A percentile compares a stretch with the other conserved stretches of the same genome.
phyloP scores from a whole-genome alignment of 1,140 invertebrate genomes.

The Magallana gigas region DNA sequence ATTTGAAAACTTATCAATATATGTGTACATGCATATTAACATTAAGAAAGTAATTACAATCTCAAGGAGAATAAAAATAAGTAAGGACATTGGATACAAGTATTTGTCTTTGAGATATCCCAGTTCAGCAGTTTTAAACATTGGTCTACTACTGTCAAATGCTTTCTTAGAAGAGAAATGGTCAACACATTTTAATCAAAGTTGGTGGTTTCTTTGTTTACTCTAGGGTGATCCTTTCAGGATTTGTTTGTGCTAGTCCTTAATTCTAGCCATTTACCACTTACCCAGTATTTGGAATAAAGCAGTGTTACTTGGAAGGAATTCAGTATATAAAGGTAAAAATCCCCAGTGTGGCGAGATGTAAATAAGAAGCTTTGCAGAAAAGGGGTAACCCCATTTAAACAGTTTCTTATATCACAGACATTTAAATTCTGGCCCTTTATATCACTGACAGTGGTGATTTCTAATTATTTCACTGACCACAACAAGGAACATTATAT shows the following conservation, averaged over 20 bases:
- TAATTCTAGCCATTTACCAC: conserved; percentile 31
- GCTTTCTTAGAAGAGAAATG: conserved; percentile 6
- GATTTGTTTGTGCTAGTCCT: conserved; percentile 34
- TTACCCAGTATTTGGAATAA: background rate
- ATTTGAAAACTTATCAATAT: too few relatives aligned
- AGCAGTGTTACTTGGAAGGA: conserved; percentile 7
- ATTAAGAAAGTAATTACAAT: background rate
- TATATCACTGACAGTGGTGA: background rate
- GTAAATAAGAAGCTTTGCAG: background rate
- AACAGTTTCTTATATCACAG: background rate
- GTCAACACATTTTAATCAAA: conserved; percentile 36
- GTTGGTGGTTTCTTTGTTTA: conserved; percentile 24
- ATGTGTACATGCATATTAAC: too few relatives aligned
- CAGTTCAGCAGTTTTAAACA: background rate
- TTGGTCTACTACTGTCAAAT: conserved; percentile 26
- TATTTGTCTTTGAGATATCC: conserved; percentile 19
- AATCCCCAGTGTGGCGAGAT: background rate
- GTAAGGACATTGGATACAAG: background rate
- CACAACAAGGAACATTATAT: background rate
- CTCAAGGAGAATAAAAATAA: background rate
- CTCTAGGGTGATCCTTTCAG: background rate
- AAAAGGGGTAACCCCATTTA: conserved; percentile 18
- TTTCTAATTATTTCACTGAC: conserved; percentile 20
- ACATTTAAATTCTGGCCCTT: conserved; percentile 1
- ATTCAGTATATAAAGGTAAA: background rate